A percentile compares a stretch with the other conserved stretches of the same genome.
Conservation (phyloP, 1,140 invertebrate genomes). For the Drosophila pallidifrons region DNA sequence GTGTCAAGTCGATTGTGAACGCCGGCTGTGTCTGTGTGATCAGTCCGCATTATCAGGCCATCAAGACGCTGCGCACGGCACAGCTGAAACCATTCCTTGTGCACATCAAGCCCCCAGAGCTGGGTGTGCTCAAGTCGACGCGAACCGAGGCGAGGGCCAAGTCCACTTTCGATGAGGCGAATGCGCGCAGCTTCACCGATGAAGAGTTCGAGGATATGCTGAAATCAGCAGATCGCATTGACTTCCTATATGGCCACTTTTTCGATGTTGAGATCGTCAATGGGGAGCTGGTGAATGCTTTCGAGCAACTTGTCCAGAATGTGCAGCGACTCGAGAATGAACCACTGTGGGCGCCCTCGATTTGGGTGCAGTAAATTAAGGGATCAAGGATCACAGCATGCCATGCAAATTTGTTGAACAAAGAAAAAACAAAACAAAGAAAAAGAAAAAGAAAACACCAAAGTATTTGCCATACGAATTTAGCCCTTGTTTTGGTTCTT, state of each 20-base stretch:
- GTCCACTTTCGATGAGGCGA: conserved; percentile 95
- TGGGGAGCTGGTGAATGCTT: conserved; percentile 93
- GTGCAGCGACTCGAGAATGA: conserved; percentile 95
- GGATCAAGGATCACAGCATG: conserved; percentile 25
- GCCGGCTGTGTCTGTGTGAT: conserved; percentile 95
- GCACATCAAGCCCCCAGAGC: conserved; percentile 95
- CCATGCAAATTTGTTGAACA: conserved; percentile 54
- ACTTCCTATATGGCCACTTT: conserved; percentile 97
- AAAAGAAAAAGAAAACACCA: conserved; percentile 51
- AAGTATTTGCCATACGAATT: conserved; percentile 82
- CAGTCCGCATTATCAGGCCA: conserved; percentile 97
- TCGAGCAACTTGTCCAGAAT: conserved; percentile 93
- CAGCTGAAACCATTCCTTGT: conserved; percentile 98
- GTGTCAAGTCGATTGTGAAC: conserved; percentile 94
- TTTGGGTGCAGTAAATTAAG: conserved; percentile 93
- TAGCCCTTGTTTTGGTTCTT: conserved; percentile 50
- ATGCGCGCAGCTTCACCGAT: conserved; percentile 95
- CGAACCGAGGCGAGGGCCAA: conserved; percentile 92
- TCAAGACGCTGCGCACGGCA: conserved; percentile 95
- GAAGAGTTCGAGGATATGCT: conserved; percentile 97
- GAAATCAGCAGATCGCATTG: conserved; percentile 94
- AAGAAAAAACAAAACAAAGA: too few species aligned
- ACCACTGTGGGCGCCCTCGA: conserved; percentile 97
- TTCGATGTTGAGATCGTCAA: conserved; percentile 98
- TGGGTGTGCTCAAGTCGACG: conserved; percentile 93